Conservation (phyloP, 1,140 invertebrate genomes). For the Eufriesea mexicana region DNA sequence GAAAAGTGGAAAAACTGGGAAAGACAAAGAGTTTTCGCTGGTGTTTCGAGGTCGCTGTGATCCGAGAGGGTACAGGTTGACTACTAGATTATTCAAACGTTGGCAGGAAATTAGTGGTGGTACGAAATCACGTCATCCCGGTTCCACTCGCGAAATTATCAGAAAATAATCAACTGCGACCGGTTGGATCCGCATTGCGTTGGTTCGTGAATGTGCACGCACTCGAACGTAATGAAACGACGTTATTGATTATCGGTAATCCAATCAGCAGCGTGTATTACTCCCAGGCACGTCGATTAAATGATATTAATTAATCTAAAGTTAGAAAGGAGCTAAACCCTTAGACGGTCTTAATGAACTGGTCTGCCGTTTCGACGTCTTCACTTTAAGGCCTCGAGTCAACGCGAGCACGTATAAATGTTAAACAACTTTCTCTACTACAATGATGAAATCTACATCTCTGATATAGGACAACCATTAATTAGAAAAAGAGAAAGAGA, state of each 20-base stretch:
- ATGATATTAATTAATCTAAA: conserved; percentile 32
- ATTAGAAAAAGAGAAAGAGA: too few relatives aligned
- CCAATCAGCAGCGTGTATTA: conserved; percentile 28
- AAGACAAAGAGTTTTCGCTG: too few relatives aligned
- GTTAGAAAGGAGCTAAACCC: not conserved
- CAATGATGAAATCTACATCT: too few relatives aligned
- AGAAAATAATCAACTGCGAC: conserved; percentile 32
- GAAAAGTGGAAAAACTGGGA: too few relatives aligned
- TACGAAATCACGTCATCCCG: not conserved
- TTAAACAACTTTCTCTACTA: too few relatives aligned
- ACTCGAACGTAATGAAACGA: conserved; percentile 29
- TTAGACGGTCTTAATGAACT: not conserved
- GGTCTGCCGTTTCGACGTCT: too few relatives aligned
- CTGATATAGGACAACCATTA: too few relatives aligned
- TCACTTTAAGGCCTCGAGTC: too few relatives aligned
- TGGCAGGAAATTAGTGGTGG: not conserved
- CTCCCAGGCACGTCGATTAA: conserved; percentile 11
- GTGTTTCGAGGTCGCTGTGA: too few relatives aligned
- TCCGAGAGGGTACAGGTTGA: too few relatives aligned
- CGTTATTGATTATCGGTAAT: conserved; percentile 41
- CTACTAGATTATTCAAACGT: too few relatives aligned
- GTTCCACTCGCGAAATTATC: conserved; percentile 1
- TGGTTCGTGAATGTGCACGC: not conserved
- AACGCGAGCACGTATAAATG: too few relatives aligned
- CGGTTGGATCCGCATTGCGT: conserved; percentile 2